These are phyloP conservation scores for Pseudorhiza aurosa DNA, from an alignment of 30 jellyfish, hydroid and myxozoan genomes.

Conservation along the genomic window DNA sequence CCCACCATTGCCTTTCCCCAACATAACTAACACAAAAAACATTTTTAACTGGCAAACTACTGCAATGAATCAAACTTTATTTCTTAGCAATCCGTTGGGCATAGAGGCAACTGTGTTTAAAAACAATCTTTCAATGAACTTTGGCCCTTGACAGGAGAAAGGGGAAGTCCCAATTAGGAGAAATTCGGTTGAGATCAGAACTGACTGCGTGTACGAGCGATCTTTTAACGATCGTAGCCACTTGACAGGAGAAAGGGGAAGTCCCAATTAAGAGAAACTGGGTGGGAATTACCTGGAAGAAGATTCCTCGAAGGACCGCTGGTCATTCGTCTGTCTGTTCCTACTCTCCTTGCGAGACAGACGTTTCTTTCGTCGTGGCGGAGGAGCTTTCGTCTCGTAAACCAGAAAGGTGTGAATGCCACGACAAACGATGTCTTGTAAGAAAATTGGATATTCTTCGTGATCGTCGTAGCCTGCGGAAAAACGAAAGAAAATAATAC, in stretches of 20 bases:
- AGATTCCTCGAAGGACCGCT: constrained; percentile 30
- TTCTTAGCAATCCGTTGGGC: no score
- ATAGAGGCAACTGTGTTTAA: no score
- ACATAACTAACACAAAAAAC: no score
- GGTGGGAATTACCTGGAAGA: constrained; percentile 60
- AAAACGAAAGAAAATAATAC: background rate
- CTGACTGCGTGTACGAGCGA: no score
- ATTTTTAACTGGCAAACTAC: no score
- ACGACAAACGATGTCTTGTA: constrained; percentile 69
- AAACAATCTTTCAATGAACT: no score
- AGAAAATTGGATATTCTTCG: constrained; percentile 74
- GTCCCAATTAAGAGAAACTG: background rate
- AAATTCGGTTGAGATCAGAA: no score
- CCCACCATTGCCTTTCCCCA: no score
- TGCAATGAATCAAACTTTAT: no score
- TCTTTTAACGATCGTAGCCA: no score
- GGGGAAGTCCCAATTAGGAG: background rate
- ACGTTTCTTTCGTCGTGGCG: constrained; percentile 65
- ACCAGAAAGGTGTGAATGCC: constrained; percentile 69
- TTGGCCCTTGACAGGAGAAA: no score
- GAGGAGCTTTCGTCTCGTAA: constrained; percentile 89
- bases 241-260: no score
- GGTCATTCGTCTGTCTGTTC: background rate
- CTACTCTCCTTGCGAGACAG: constrained; percentile 47
- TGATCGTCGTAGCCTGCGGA: constrained; percentile 72